phyloP scores from a whole-genome alignment of 2,888 invertebrate species.

The Ephialtes manifestator region DNA sequence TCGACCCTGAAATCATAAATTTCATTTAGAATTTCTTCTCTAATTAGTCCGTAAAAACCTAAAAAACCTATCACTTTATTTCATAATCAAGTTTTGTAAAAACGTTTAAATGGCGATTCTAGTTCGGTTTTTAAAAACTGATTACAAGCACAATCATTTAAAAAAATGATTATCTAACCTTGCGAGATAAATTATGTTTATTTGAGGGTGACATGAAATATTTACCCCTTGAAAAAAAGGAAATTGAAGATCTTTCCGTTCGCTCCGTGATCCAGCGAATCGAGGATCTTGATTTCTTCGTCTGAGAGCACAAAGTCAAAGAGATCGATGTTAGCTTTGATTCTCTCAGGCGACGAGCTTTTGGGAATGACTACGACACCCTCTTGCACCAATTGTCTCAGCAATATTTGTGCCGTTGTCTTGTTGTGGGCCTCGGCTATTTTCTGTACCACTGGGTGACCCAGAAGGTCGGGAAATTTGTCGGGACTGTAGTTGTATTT shows the following conservation, averaged over 20 bases:
- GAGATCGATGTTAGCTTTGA: conserved; percentile 90
- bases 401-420: conserved; percentile 90
- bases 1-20: conserved; percentile 87
- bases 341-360: conserved; percentile 90
- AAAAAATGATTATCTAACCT: neutral
- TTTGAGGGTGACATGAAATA: neutral
- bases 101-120: neutral
- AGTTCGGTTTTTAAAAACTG: neutral
- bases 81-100: neutral
- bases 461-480: conserved; percentile 88
- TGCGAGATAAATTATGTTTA: neutral
- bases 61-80: neutral
- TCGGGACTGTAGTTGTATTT: conserved; percentile 81
- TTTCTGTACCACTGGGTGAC: conserved; percentile 88
- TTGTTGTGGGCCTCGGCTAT: conserved; percentile 88
- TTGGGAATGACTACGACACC: conserved; percentile 92
- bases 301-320: conserved; percentile 89
- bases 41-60: neutral
- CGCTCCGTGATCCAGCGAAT: conserved; percentile 88
- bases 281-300: conserved; percentile 87
- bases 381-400: conserved; percentile 90
- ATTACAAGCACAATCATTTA: neutral
- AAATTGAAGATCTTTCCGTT: conserved; percentile 90
- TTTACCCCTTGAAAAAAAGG: conserved; percentile 86
- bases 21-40: neutral